A percentile compares a stretch with the other conserved stretches of the same genome.
phyloP scores from a whole-genome alignment of 2,888 invertebrate species.

The Heliconius ismenius region DNA sequence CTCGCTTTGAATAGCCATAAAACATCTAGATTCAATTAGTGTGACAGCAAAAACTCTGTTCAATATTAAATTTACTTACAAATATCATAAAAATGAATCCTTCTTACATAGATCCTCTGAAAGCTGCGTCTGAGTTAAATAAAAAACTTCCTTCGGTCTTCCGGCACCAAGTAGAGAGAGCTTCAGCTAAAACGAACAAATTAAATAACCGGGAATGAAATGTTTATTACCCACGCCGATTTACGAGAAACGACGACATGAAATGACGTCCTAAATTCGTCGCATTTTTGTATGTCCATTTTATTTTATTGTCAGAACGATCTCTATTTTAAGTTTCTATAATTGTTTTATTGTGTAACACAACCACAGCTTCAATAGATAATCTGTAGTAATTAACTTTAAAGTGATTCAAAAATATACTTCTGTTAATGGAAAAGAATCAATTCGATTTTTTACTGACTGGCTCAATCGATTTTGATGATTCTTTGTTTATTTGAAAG shows the following conservation, averaged over 20 bases:
- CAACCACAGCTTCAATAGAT: not conserved
- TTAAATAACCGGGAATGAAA: slow-evolving; percentile 53
- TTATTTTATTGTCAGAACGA: slow-evolving; percentile 7
- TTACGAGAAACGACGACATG: slow-evolving; percentile 43
- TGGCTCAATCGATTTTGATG: no score
- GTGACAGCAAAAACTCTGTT: not conserved
- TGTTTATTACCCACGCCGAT: slow-evolving; percentile 49
- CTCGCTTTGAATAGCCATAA: not conserved
- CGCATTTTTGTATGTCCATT: slow-evolving; percentile 23
- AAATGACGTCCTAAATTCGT: slow-evolving; percentile 28
- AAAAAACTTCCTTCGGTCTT: slow-evolving; percentile 40
- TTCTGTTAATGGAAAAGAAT: no score
- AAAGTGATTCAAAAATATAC: no score
- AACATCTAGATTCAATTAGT: not conserved
- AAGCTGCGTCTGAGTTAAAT: slow-evolving; percentile 28
- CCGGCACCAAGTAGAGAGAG: slow-evolving; percentile 41
- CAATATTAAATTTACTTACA: slow-evolving; percentile 5
- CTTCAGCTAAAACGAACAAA: slow-evolving; percentile 44
- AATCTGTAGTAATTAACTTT: not conserved
- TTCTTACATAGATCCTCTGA: slow-evolving; percentile 24
- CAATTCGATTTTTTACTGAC: no score
- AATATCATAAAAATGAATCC: slow-evolving; percentile 31
- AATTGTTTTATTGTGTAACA: not conserved
- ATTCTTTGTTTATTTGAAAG: no score
- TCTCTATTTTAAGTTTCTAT: slow-evolving; percentile 5